phyloP scores from a whole-genome alignment of 2,113 vertebrate species.

The Zosterops pallidus region DNA sequence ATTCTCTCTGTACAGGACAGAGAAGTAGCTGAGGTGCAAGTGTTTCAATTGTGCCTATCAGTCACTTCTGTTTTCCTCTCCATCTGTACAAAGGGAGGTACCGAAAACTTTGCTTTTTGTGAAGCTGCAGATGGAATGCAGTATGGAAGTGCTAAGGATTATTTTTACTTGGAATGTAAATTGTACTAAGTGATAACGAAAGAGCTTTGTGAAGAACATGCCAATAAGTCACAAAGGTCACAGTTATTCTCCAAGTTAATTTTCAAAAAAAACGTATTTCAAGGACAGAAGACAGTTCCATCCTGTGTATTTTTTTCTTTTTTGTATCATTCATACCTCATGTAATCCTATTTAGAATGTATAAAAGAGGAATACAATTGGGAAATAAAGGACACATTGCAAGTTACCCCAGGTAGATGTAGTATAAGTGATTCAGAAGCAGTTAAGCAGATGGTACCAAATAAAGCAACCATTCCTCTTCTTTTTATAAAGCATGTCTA shows the following conservation, averaged over 20 bases:
- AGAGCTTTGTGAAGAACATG: background rate
- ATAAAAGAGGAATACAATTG: background rate
- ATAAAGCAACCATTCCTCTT: background rate
- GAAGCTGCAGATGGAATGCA: background rate
- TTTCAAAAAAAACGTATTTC: background rate
- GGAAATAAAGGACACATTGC: background rate
- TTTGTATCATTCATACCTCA: background rate
- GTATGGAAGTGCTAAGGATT: background rate
- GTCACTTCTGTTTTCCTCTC: background rate
- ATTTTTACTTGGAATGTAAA: background rate
- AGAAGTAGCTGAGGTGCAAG: background rate
- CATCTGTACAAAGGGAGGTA: background rate
- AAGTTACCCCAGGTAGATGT: background rate
- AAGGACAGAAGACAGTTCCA: background rate
- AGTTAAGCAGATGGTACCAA: constrained; percentile 5
- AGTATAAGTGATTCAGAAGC: background rate
- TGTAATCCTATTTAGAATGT: background rate
- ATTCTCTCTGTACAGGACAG: background rate
- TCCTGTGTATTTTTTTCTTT: background rate
- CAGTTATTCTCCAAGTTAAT: background rate
- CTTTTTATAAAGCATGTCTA: background rate
- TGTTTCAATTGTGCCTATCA: background rate
- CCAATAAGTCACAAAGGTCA: background rate
- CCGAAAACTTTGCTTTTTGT: background rate
- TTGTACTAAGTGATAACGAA: background rate